Conservation (phyloP, 2,113 vertebrate genomes). For the Alethe diademata region DNA sequence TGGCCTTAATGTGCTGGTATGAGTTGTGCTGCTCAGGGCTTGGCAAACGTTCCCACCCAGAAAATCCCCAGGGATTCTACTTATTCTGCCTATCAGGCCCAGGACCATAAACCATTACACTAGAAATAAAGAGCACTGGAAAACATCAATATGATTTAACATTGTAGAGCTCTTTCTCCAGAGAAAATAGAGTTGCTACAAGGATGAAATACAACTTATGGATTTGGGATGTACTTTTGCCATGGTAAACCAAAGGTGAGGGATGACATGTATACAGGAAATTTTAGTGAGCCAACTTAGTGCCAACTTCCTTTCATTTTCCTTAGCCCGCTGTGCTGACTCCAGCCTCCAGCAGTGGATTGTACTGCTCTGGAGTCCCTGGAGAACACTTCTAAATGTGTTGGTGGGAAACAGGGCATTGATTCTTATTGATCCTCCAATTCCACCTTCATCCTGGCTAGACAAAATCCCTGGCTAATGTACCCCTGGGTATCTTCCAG, state of each 20-base stretch:
- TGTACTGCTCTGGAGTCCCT: neutral
- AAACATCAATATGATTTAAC: neutral
- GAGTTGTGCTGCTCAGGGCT: neutral
- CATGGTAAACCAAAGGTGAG: neutral
- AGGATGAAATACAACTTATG: neutral
- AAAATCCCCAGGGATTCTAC: neutral
- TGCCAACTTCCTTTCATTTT: neutral
- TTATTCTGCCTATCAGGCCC: neutral
- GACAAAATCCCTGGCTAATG: neutral
- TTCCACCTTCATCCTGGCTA: neutral
- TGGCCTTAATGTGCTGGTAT: neutral
- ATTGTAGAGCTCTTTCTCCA: neutral
- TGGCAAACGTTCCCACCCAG: neutral
- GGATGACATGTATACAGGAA: rapidly evolving
- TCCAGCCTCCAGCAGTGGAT: neutral
- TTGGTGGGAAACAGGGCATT: neutral
- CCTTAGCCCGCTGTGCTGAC: neutral
- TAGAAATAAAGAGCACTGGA: neutral
- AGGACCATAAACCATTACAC: neutral
- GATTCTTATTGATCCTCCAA: neutral
- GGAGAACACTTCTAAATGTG: neutral
- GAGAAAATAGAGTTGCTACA: neutral
- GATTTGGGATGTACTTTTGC: neutral
- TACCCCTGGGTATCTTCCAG: neutral
- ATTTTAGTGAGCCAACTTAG: neutral